Base-by-base conservation (phyloP, 2,797 vertebrate genomes). In the Kryptopterus vitreolus region DNA sequence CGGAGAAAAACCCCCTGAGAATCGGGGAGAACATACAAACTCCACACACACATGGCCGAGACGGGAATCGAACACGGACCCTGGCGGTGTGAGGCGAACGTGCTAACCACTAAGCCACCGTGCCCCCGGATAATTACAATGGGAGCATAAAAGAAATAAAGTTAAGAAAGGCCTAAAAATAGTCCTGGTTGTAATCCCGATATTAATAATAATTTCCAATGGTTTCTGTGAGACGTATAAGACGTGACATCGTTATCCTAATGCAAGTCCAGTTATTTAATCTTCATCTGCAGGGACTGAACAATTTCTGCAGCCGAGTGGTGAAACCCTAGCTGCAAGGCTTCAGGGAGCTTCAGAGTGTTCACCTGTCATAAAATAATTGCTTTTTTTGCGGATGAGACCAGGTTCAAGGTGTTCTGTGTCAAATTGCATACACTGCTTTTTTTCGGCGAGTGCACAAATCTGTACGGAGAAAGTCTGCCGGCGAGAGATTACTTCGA, bases 331-430 rank as follows among this genome's bases (percentile, higher is more conserved):
- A 55, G 65, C 43, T 33, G 10, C 22, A n/a, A 68, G 79, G 61
- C 52, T 75, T 53, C 20, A 24, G 71, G 61, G 33, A 29, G 48
- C n/a, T 57, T 83, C 58, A 72, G 69, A 71, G 50, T 62, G 57
- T 58, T 79, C 61, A 79, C 59, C 53, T 79, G 53, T 74, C 61
- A 73, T 65, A 79, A 85, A 74, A 79, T 81, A 79, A 76, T 83
- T 71, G 61, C 38, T 82, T 87, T 83, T 82, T 87, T 83, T 78
- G 29, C 69, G 66, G 55, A 76, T 29, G 66, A 52, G 78, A 78
- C n/a, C 7, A 46, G 78, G 71, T 71, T 68, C 52, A 77, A 82
- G 78, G 77, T 83, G 81, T 57, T 72, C 66, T 62, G 26, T 74
- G 77, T 86, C 71, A 78, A 76, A 79, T 75, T 83, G 71, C 53